Evolutionary conservation across 2,113 vertebrate species (phyloP).

Genomic region (Miniopterus natalensis): DNA sequence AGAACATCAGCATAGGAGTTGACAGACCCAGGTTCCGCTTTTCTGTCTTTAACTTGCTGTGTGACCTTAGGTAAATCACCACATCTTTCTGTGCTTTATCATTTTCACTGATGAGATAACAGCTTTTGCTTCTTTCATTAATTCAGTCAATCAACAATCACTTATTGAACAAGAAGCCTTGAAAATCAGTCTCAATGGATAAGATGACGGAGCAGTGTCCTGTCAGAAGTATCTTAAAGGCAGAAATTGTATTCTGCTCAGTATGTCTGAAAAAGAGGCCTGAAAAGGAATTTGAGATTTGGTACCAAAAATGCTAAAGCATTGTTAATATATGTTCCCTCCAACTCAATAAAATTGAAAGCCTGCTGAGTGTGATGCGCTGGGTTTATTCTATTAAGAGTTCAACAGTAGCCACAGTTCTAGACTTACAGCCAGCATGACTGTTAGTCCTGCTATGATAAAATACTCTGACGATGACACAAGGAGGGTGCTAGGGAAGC

Average conservation of each 20-base stretch:
- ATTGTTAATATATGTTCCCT: not conserved
- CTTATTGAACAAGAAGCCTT: not conserved
- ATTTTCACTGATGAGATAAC: not conserved
- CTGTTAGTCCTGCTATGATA: not conserved
- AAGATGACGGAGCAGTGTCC: not conserved
- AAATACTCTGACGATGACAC: not conserved
- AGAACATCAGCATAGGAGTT: not conserved
- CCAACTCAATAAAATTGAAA: not conserved
- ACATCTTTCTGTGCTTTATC: not conserved
- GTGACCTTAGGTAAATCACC: not conserved
- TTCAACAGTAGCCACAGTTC: not conserved
- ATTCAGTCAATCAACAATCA: not conserved
- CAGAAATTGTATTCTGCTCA: not conserved
- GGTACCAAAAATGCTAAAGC: not conserved
- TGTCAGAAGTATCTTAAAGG: not conserved
- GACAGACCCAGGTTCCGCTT: not conserved
- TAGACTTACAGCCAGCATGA: not conserved
- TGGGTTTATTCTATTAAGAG: not conserved
- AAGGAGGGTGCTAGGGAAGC: not conserved
- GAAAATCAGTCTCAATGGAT: not conserved
- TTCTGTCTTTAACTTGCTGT: not conserved
- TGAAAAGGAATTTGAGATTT: constrained; percentile 6
- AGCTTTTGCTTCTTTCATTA: not conserved
- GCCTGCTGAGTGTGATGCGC: not conserved
- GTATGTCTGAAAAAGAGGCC: not conserved